These are phyloP conservation scores for Tenthredo distinguenda DNA, from an alignment of 2,888 invertebrate species.

Conservation along the genomic window DNA sequence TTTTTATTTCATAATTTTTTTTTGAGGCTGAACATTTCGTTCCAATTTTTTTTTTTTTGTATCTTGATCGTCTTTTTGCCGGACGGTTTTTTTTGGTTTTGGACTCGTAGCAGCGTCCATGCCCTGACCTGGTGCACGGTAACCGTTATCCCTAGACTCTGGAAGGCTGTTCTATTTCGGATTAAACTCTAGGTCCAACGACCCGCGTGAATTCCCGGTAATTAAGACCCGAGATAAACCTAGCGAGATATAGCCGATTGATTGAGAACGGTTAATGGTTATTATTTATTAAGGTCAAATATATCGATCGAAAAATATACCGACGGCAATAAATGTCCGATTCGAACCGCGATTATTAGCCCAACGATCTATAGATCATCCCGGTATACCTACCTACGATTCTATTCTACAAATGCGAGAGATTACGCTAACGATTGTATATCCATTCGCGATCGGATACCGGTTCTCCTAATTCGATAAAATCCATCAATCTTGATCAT, in stretches of 20 bases:
- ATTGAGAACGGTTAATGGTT: slow-evolving; percentile 48
- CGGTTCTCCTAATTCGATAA: too few species aligned
- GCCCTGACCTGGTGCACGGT: slow-evolving; percentile 21
- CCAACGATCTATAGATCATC: slow-evolving; percentile 33
- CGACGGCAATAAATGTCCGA: slow-evolving; percentile 43
- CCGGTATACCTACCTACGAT: neutral
- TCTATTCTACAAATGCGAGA: neutral
- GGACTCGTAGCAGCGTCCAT: neutral
- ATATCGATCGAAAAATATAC: slow-evolving; percentile 31
- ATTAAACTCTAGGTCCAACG: slow-evolving; percentile 28
- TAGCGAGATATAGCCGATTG: slow-evolving; percentile 43
- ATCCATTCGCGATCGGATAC: neutral
- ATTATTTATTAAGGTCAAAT: slow-evolving; percentile 49
- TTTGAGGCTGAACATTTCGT: neutral
- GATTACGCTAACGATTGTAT: neutral
- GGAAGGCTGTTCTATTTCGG: neutral
- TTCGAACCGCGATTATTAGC: slow-evolving; percentile 19
- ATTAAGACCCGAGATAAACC: slow-evolving; percentile 39
- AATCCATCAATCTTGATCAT: too few species aligned
- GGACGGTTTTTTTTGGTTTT: neutral
- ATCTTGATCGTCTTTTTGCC: neutral
- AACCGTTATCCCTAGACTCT: slow-evolving; percentile 26
- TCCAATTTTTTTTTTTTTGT: neutral
- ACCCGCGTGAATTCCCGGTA: slow-evolving; percentile 41
- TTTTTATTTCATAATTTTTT: neutral